Evolutionary conservation across 2,888 invertebrate genomes (phyloP).

Genomic region (Shargacucullia verbasci): DNA sequence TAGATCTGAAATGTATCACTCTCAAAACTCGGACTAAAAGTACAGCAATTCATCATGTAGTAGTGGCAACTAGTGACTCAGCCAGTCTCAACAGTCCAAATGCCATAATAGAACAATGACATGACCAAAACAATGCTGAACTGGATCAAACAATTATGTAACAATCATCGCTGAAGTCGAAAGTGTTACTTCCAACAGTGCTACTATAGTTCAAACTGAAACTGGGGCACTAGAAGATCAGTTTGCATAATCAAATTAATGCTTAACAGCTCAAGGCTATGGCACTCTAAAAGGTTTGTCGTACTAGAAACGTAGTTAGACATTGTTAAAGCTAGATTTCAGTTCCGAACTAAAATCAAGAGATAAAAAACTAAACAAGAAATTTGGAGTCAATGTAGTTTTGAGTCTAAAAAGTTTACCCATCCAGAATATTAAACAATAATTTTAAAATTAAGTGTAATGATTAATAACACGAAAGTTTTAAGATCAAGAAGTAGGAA

Average conservation of each 20-base stretch:
- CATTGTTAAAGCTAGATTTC: conserved; percentile 7
- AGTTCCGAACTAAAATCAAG: conserved; percentile 5
- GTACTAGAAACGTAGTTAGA: conserved; percentile 12
- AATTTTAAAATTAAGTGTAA: no score
- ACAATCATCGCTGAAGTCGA: conserved; percentile 32
- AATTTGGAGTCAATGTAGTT: no score
- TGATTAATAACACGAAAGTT: no score
- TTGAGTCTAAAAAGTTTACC: no score
- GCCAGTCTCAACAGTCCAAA: conserved; percentile 10
- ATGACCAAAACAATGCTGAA: conserved; percentile 16
- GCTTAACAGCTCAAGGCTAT: conserved; percentile 54
- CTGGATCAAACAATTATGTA: conserved; percentile 25
- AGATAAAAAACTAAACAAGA: conserved; percentile 9
- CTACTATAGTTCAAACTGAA: conserved; percentile 38
- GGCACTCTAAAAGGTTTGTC: conserved; percentile 48
- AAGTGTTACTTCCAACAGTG: conserved; percentile 35
- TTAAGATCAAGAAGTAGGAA: no score
- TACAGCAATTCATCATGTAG: not conserved
- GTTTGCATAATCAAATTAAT: conserved; percentile 61
- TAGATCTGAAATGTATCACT: no score
- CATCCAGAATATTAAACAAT: no score
- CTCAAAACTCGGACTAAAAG: no score
- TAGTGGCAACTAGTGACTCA: not conserved
- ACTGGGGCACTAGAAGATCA: conserved; percentile 60
- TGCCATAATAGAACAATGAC: conserved; percentile 19